Evolutionary conservation across 2,888 invertebrate genomes (phyloP).

Genomic region (Brachyptera putata): DNA sequence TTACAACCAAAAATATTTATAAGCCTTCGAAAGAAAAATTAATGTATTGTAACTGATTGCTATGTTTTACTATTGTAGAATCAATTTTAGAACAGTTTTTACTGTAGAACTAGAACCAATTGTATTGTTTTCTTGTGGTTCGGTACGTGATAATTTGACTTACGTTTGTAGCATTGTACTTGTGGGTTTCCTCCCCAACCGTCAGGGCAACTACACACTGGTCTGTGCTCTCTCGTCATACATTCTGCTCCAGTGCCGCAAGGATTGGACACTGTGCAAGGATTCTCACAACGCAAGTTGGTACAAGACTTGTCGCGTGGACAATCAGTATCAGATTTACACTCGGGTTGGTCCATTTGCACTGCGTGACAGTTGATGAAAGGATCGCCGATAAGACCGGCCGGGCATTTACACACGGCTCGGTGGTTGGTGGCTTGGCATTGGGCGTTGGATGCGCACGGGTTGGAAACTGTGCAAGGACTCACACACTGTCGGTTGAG

Average conservation of each 20-base stretch:
- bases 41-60: too few species aligned
- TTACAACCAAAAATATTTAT: too few species aligned
- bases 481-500: conserved; percentile 69
- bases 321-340: conserved; percentile 70
- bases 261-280: conserved; percentile 69
- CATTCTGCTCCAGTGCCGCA: conserved; percentile 82
- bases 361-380: conserved; percentile 54
- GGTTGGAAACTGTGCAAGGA: conserved; percentile 64
- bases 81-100: too few species aligned
- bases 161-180: conserved; percentile 80
- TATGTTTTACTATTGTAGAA: too few species aligned
- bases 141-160: conserved; percentile 45
- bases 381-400: conserved; percentile 74
- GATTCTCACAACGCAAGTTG: conserved; percentile 72
- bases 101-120: too few species aligned
- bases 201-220: conserved; percentile 77
- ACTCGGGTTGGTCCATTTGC: conserved; percentile 56
- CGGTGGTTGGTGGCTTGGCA: conserved; percentile 73
- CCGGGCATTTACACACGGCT: conserved; percentile 71
- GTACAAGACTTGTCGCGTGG: conserved; percentile 73
- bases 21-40: too few species aligned
- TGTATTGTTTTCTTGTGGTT: too few species aligned
- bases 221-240: conserved; percentile 69
- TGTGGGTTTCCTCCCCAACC: conserved; percentile 88
- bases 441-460: conserved; percentile 73